These are phyloP conservation scores for Orcinus orca DNA, from an alignment of 2,113 vertebrate species.

Conservation along the genomic window DNA sequence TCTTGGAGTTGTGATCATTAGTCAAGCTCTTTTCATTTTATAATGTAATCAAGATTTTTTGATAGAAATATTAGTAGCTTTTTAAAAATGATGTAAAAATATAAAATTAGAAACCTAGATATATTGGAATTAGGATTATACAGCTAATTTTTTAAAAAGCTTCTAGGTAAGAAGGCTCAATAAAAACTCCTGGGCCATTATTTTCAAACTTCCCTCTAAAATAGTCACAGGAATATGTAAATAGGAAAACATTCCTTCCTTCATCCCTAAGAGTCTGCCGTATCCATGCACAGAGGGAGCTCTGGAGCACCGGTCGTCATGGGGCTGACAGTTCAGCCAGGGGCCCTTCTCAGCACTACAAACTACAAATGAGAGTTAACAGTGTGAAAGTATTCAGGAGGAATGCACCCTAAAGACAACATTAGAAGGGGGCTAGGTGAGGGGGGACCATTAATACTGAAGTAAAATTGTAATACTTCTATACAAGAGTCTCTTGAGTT, in stretches of 20 bases:
- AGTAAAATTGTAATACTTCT: neutral
- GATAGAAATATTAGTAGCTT: neutral
- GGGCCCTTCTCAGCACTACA: neutral
- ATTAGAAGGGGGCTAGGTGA: neutral
- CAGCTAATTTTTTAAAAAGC: neutral
- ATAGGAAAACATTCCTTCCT: neutral
- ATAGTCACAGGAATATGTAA: neutral
- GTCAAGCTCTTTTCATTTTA: neutral
- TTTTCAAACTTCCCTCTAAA: slow-evolving; percentile 1
- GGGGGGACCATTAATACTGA: neutral
- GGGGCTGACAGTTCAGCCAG: neutral
- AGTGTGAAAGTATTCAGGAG: neutral
- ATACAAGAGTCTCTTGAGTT: neutral
- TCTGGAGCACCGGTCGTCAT: no score
- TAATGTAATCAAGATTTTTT: neutral
- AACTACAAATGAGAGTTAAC: neutral
- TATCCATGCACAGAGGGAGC: neutral
- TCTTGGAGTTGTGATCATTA: neutral
- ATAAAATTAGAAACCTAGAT: neutral
- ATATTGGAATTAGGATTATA: neutral
- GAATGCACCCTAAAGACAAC: neutral
- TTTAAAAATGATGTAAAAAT: neutral
- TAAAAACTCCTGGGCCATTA: neutral
- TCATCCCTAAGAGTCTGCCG: neutral
- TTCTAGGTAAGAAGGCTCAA: neutral